phyloP scores from a whole-genome alignment of 2,113 vertebrate species.

The Pteruthius melanotis region DNA sequence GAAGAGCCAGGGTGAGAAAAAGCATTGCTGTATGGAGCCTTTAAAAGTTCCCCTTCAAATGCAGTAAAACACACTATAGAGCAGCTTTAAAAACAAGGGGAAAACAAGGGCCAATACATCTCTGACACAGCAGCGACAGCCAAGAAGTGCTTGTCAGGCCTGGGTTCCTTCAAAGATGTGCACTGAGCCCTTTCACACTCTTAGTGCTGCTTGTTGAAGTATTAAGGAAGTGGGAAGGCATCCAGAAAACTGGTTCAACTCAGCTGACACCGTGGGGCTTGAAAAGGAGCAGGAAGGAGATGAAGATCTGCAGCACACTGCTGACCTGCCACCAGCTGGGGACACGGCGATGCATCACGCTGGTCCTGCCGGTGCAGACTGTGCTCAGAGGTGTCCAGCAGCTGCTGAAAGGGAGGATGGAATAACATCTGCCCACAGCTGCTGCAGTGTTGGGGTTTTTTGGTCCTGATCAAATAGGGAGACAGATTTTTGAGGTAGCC shows the following conservation, averaged over 20 bases:
- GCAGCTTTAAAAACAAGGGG: not conserved
- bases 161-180: not conserved
- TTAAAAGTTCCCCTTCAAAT: not conserved
- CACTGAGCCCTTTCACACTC: not conserved
- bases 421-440: not conserved
- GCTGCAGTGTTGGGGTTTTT: fast-evolving
- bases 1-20: not conserved
- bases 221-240: constrained; percentile 17
- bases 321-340: not conserved
- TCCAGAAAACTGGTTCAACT: constrained; percentile 38
- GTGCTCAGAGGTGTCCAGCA: not conserved
- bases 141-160: not conserved
- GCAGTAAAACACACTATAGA: not conserved
- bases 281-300: not conserved
- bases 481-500: not conserved
- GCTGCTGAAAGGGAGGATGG: not conserved
- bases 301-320: not conserved
- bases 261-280: not conserved
- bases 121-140: not conserved
- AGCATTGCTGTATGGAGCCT: not conserved
- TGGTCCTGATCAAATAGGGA: not conserved
- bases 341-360: fast-evolving
- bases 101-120: not conserved
- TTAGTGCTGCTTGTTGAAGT: not conserved
- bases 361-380: not conserved